phyloP scores from a whole-genome alignment of 2,797 vertebrate species.

The Sebastes iracundus region DNA sequence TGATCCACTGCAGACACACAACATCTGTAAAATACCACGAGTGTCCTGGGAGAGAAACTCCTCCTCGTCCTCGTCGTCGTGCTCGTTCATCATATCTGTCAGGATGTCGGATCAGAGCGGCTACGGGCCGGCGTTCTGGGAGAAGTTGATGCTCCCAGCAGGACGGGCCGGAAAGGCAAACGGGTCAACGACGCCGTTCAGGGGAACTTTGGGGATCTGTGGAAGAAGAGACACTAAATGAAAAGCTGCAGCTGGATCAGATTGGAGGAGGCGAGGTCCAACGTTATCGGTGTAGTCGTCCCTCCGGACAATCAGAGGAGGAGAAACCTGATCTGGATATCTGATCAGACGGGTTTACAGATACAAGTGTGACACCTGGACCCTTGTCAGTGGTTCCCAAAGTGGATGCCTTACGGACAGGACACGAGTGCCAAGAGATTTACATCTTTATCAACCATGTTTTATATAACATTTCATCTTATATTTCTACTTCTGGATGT shows the following conservation, averaged over 20 bases:
- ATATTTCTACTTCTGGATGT: not conserved
- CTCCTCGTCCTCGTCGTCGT: too few relatives aligned
- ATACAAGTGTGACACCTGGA: not conserved
- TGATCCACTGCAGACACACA: not conserved
- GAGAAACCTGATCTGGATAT: too few relatives aligned
- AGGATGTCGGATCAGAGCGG: not conserved
- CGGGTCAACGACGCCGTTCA: slow-evolving; percentile 25
- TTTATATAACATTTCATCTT: not conserved
- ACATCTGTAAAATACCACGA: not conserved
- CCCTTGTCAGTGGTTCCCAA: too few relatives aligned
- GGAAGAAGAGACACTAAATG: not conserved
- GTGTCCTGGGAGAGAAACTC: not conserved
- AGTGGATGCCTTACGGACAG: not conserved
- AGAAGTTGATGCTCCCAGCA: slow-evolving; percentile 31
- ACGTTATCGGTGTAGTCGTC: not conserved
- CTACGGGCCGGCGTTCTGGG: slow-evolving; percentile 20
- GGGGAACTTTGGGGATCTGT: slow-evolving; percentile 43
- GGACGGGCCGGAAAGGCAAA: slow-evolving; percentile 26
- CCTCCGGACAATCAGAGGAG: not conserved
- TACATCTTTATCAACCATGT: not conserved
- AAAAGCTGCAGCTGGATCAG: not conserved
- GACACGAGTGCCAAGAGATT: not conserved
- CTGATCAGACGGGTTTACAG: not conserved
- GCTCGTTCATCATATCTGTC: not conserved
- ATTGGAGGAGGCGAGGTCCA: not conserved